These are phyloP conservation scores for Caenorhabditis uteleia DNA, from an alignment of 2,888 invertebrate species.

Conservation along the genomic window DNA sequence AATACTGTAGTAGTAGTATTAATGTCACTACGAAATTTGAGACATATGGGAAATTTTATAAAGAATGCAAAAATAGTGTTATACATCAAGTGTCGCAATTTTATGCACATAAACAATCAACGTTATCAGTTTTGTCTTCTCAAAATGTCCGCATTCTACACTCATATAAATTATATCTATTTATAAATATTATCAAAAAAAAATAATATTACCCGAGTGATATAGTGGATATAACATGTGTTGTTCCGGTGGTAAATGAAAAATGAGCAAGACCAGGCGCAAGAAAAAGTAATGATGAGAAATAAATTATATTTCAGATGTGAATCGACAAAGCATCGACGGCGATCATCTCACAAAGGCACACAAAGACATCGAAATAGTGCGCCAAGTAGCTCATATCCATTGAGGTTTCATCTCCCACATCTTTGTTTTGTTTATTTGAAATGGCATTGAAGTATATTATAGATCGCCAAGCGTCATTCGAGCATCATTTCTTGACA, in stretches of 20 bases:
- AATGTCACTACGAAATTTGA: too few species aligned
- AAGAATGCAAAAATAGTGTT: too few species aligned
- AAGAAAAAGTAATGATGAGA: background rate
- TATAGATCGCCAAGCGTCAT: conserved; percentile 37
- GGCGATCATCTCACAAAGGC: conserved; percentile 48
- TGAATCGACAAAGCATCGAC: conserved; percentile 51
- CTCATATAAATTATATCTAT: too few species aligned
- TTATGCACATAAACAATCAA: too few species aligned
- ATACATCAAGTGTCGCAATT: too few species aligned
- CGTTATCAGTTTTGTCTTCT: too few species aligned
- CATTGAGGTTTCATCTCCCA: conserved; percentile 28
- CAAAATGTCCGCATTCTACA: too few species aligned
- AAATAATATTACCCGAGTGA: too few species aligned
- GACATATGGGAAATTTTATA: too few species aligned
- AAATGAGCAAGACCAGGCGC: conserved; percentile 11
- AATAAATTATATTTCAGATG: conserved; percentile 36
- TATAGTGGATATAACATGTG: conserved; percentile 26
- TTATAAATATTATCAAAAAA: too few species aligned
- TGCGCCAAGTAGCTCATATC: conserved; percentile 58
- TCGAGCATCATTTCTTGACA: conserved; percentile 30
- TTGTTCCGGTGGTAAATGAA: conserved; percentile 13
- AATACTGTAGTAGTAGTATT: too few species aligned
- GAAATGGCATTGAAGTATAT: background rate
- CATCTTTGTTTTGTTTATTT: background rate
- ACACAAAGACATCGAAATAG: conserved; percentile 58